Evolutionary conservation across 2,888 invertebrate species (phyloP), one percentile per base, ranked within the genome.

Genomic region (Aethes cnicana): DNA sequence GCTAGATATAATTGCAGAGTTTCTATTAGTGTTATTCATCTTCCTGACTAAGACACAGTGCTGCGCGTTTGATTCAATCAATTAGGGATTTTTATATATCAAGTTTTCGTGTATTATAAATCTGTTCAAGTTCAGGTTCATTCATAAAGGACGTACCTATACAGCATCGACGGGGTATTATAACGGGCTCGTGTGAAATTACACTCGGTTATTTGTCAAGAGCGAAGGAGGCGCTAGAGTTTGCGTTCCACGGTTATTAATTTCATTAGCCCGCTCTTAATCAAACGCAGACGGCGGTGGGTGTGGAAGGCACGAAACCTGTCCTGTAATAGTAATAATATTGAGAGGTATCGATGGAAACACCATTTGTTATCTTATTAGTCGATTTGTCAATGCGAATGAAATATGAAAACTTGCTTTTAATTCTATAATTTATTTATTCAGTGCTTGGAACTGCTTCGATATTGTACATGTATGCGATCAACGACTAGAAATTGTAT

Each of bases 161-260:
- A 52, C 58, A 57, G 58, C 61, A 67, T 68, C 64, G 69, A 64
- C 69, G 63, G 66, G 63, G 67, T 76, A 67, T 76, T 79, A 77
- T 81, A 72, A 83, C 72, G 69, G 70, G 66, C 74, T 71, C 82
- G 83, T 81, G 81, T 88, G 85, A 88, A 84, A 88, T 87, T 84
- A 84, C 87, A 89, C 72, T 68, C 83, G 81, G 76, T 77, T 82
- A 83, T 89, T 87, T 84, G 85, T 89, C 87, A 86, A 69, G 78
- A 69, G 70, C 66, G 73, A 72, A 77, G 77, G 74, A 81, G 83
- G 79, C 81, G 75, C 77, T 72, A 71, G 72, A 72, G 66, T 72
- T 67, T 66, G 69, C 69, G 72, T 74, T 72, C 74, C 72, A 77
- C 70, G 78, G 84, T 84, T 84, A 87, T 87, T 87, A 86, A 86